phyloP scores from a whole-genome alignment of 2,113 vertebrate genomes.

The Sterna hirundo region DNA sequence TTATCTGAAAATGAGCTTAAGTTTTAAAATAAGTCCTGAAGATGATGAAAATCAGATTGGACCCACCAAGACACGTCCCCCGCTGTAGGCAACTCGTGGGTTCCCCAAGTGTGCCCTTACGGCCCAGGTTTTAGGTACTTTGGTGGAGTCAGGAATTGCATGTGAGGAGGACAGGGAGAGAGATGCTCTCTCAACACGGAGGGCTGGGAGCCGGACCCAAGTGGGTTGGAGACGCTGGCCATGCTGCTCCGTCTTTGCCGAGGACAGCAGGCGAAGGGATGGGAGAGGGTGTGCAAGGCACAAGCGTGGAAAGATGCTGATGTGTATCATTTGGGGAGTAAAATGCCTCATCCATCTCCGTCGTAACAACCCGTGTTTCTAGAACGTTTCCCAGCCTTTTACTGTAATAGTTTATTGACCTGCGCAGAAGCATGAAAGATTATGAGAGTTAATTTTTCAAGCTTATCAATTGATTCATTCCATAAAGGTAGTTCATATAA shows the following conservation, averaged over 20 bases:
- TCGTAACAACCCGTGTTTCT: neutral
- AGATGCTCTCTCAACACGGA: neutral
- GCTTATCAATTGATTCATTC: conserved; percentile 48
- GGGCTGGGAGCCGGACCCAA: neutral
- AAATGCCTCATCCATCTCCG: neutral
- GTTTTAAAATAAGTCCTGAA: neutral
- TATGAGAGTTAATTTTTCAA: conserved; percentile 47
- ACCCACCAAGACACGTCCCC: accelerated
- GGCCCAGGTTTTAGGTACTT: neutral
- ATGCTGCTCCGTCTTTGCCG: neutral
- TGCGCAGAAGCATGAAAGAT: neutral
- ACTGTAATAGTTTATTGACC: conserved; percentile 48
- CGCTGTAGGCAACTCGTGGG: neutral
- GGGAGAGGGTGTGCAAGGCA: neutral
- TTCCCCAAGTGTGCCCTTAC: neutral
- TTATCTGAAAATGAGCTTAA: neutral
- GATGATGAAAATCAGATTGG: neutral
- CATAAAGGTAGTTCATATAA: conserved; percentile 45
- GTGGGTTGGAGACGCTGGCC: neutral
- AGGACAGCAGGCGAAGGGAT: neutral
- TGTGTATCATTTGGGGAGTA: neutral
- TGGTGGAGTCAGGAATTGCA: neutral
- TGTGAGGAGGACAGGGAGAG: neutral
- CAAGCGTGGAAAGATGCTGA: neutral
- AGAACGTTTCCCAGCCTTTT: conserved; percentile 20